Evolutionary conservation across 2,888 invertebrate genomes (phyloP).

Genomic region (Scelioninae gen. 1): DNA sequence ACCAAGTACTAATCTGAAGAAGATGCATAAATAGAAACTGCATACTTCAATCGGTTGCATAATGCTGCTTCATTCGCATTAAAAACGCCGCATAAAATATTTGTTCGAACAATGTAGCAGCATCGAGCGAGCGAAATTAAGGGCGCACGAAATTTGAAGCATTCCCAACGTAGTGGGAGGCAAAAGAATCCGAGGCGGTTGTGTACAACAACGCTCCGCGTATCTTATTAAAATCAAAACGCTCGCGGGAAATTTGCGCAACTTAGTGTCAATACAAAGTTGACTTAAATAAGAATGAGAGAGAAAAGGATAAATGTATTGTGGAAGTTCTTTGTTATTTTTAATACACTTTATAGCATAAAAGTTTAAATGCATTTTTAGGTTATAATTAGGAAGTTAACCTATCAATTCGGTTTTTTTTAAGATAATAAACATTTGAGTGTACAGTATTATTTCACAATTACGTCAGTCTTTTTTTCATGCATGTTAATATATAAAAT

Average conservation of each 20-base stretch:
- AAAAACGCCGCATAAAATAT: slow-evolving; percentile 13
- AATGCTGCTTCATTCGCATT: slow-evolving; percentile 22
- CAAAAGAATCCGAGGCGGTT: slow-evolving; percentile 18
- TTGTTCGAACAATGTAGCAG: slow-evolving; percentile 17
- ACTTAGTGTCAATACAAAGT: slow-evolving; percentile 45
- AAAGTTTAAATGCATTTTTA: too few species aligned
- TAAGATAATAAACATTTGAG: too few species aligned
- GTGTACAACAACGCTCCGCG: slow-evolving; percentile 22
- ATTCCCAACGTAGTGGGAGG: slow-evolving; percentile 2
- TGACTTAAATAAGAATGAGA: slow-evolving; percentile 25
- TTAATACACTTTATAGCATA: too few species aligned
- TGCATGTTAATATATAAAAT: too few species aligned
- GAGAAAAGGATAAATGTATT: too few species aligned
- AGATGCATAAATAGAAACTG: slow-evolving; percentile 60
- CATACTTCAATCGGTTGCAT: slow-evolving; percentile 48
- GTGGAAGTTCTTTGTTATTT: too few species aligned
- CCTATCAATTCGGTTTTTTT: too few species aligned
- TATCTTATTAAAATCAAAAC: slow-evolving; percentile 61
- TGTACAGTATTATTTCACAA: too few species aligned
- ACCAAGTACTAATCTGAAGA: slow-evolving; percentile 45
- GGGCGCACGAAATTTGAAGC: slow-evolving; percentile 15
- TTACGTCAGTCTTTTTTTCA: too few species aligned
- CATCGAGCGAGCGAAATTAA: slow-evolving; percentile 13
- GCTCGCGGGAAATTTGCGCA: slow-evolving; percentile 64
- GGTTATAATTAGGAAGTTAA: too few species aligned